Evolutionary conservation across 2,888 invertebrate genomes (phyloP).

Genomic region (Pristionchus entomophagus): DNA sequence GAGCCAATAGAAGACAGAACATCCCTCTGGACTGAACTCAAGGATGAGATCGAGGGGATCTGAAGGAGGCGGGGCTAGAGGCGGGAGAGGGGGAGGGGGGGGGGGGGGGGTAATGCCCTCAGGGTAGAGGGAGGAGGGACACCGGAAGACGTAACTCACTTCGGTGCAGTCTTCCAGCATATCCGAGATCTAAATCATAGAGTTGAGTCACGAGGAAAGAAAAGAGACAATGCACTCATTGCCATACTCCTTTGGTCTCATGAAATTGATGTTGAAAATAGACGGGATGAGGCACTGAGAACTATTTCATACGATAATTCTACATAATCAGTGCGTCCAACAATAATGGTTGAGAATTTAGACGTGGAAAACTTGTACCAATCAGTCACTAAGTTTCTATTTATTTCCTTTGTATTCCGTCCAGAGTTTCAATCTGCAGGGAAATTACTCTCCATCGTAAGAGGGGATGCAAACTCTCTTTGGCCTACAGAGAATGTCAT

Average conservation of each 20-base stretch:
- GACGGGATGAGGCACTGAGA: too few relatives aligned
- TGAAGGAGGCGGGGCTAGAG: not conserved
- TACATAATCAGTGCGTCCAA: too few relatives aligned
- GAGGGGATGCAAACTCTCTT: not conserved
- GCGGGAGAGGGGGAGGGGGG: not conserved
- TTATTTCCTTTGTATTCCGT: too few relatives aligned
- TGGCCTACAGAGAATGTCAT: too few relatives aligned
- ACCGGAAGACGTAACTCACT: constrained; percentile 18
- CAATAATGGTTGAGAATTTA: too few relatives aligned
- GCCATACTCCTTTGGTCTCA: too few relatives aligned
- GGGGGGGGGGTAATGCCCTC: not conserved
- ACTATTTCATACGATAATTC: too few relatives aligned
- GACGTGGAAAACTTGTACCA: too few relatives aligned
- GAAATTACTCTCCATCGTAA: not conserved
- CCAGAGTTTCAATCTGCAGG: constrained; percentile 1
- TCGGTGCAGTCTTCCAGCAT: not conserved
- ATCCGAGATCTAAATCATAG: constrained; percentile 2
- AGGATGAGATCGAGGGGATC: constrained; percentile 17
- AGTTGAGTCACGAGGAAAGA: not conserved
- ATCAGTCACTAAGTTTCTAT: too few relatives aligned
- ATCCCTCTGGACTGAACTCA: not conserved
- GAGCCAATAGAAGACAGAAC: not conserved
- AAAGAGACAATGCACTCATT: too few relatives aligned
- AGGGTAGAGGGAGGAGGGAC: not conserved
- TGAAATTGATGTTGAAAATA: too few relatives aligned